These are phyloP conservation scores for Polypedilum pembai DNA, from an alignment of 1,140 invertebrate genomes.

Conservation along the genomic window DNA sequence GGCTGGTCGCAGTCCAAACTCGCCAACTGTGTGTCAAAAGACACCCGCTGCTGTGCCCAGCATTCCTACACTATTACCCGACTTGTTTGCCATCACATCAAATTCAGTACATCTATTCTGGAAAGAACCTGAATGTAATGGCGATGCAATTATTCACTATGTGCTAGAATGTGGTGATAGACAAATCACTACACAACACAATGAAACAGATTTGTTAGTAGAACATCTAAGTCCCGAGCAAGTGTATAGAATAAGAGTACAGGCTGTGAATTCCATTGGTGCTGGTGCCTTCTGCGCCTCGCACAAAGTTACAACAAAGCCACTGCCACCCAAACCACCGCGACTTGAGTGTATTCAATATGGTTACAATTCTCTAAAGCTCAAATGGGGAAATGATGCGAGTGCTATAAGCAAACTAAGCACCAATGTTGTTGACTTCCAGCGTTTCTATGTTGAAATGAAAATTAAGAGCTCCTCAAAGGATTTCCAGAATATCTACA, in stretches of 20 bases:
- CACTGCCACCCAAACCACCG: constrained; percentile 69
- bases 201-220: constrained; percentile 47
- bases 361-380: constrained; percentile 71
- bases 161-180: constrained; percentile 64
- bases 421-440: constrained; percentile 54
- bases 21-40: constrained; percentile 52
- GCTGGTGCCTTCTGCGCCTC: constrained; percentile 66
- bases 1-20: constrained; percentile 65
- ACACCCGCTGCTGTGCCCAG: constrained; percentile 68
- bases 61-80: constrained; percentile 52
- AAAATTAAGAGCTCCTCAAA: constrained; percentile 52
- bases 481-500: constrained; percentile 69
- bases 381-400: constrained; percentile 61
- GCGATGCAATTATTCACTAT: constrained; percentile 64
- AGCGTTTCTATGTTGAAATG: constrained; percentile 74
- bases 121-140: constrained; percentile 63
- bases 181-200: constrained; percentile 50
- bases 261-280: constrained; percentile 76
- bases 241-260: constrained; percentile 62
- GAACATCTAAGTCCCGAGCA: constrained; percentile 50
- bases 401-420: constrained; percentile 44
- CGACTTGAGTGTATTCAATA: constrained; percentile 59
- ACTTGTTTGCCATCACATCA: constrained; percentile 51
- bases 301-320: constrained; percentile 60
- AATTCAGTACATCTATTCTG: constrained; percentile 61